Evolutionary conservation across 2,113 vertebrate species (phyloP), one percentile per base, ranked within the genome.

Genomic region (Perca schrenkii): DNA sequence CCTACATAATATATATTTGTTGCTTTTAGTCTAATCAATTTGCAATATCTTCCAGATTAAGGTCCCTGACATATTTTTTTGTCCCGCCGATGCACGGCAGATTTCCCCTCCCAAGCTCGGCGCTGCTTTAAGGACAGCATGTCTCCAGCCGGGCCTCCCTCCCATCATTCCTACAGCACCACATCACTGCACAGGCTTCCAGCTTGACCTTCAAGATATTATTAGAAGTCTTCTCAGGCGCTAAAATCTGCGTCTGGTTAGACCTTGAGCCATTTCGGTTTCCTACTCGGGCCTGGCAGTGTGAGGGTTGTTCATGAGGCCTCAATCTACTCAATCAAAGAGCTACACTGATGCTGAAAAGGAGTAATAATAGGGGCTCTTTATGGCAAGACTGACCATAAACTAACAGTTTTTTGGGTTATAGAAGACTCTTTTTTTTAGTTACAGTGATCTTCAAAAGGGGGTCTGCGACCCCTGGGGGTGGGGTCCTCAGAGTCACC

Each of bases 171-270:
- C 74, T 82, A 49, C 78, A 77, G 77, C 87, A 71, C 6, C 71
- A 77, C 87, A 85, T 88, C 86, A 88, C 85, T 82, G 87, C 81
- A 53, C 80, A 83, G 62, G 81, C 72, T 84, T 58, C 54, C 72
- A n/a, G 63, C 81, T 65, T 79, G 85, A 92, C 86, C 91, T 90
- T 89, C 79, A 81, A 63, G 85, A 78, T 90, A 88, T 89, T 86
- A 86, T 90, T 87, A 91, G 90, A 77, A 57, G 50, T 69, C 67
- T 77, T 86, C 84, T 81, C 88, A 72, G 64, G 72, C 56, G 10
- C 69, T 34, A 17, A 84, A 52, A 70, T 68, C 7, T 3, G 7
- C 68, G 68, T 36, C 64, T 79, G 58, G 1, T 73, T 70, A 85
- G 83, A 89, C 81, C 90, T 91, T 78, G 77, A 84, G 74, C 56